Evolutionary conservation across 2,888 invertebrate genomes (phyloP).

Genomic region (Conus canariensis): DNA sequence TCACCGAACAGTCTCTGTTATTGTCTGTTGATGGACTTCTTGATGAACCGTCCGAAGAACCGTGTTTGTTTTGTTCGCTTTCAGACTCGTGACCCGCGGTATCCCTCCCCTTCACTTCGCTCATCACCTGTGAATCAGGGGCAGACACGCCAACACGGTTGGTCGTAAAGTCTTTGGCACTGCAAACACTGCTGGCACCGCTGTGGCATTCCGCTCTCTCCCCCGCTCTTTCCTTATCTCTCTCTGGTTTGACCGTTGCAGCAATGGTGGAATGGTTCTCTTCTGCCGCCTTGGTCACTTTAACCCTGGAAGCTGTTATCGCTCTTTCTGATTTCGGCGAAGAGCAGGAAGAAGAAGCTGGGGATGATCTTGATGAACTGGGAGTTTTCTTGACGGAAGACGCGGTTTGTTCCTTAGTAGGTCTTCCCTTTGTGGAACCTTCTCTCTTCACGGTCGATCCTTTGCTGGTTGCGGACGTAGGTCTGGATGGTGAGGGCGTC

Average conservation of each 20-base stretch:
- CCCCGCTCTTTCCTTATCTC: background rate
- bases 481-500: conserved; percentile 29
- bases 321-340: background rate
- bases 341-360: background rate
- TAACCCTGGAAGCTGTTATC: background rate
- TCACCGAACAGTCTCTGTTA: background rate
- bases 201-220: background rate
- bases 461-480: background rate
- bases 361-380: conserved; percentile 24
- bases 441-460: conserved; percentile 1
- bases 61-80: background rate
- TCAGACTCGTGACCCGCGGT: background rate
- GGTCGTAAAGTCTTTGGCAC: too few species aligned
- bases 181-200: background rate
- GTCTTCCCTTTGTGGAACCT: background rate
- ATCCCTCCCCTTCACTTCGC: background rate
- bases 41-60: background rate
- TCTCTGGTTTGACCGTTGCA: background rate
- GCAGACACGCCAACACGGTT: background rate
- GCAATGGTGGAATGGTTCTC: background rate
- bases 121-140: background rate
- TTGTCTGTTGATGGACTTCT: background rate
- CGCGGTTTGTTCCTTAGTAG: background rate
- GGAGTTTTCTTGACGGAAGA: conserved; percentile 4
- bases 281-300: background rate